These are phyloP conservation scores for Halictus ligatus DNA, from an alignment of 2,888 invertebrate genomes.

Conservation along the genomic window DNA sequence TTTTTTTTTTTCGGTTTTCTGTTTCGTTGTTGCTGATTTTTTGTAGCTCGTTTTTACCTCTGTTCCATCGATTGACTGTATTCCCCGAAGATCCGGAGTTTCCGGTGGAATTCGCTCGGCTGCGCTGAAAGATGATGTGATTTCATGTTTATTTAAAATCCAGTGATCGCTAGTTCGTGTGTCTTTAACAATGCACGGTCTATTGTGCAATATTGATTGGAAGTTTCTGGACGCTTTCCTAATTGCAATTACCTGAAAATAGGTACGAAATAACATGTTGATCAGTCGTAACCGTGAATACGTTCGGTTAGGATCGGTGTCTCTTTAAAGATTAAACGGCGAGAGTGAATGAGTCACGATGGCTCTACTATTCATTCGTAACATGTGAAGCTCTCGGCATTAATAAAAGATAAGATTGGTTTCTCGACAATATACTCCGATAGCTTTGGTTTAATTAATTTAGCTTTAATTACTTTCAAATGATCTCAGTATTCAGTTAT, in stretches of 20 bases:
- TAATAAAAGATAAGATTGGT: no score
- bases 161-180: background rate
- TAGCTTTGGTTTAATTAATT: no score
- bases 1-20: background rate
- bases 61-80: background rate
- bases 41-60: background rate
- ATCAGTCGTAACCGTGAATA: no score
- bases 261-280: no score
- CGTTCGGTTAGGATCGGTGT: background rate
- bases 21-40: background rate
- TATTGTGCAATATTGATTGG: background rate
- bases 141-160: background rate
- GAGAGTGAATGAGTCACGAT: no score
- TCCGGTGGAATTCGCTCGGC: background rate
- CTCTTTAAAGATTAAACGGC: no score
- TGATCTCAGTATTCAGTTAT: no score
- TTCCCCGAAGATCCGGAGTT: background rate
- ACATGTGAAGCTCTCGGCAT: no score
- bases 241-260: background rate
- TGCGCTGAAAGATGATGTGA: background rate
- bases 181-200: background rate
- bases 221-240: background rate
- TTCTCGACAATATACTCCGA: no score
- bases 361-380: no score
- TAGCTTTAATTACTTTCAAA: no score